These are phyloP conservation scores for Xanthorhoe spadicearia DNA, from an alignment of 2,888 invertebrate species.

Conservation along the genomic window DNA sequence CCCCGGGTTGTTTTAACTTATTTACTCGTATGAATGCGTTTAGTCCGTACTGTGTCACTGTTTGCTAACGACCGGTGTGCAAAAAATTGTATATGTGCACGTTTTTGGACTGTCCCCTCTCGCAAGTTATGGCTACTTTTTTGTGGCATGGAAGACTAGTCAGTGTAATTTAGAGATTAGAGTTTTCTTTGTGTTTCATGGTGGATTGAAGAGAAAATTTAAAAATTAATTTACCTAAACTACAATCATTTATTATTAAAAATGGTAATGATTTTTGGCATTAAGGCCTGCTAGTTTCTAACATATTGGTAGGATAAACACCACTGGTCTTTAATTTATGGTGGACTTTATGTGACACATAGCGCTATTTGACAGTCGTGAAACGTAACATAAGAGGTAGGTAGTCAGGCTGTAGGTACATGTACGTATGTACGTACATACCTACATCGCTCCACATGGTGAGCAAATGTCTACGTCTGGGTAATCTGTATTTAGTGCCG, in stretches of 20 bases:
- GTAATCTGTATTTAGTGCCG: conserved; percentile 59
- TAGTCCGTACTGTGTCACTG: conserved; percentile 32
- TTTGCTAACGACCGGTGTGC: conserved; percentile 18
- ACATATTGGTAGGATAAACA: too few relatives aligned
- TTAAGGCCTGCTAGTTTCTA: too few relatives aligned
- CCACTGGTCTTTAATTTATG: too few relatives aligned
- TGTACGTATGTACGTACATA: neutral
- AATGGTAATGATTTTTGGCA: too few relatives aligned
- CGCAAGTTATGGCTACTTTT: neutral
- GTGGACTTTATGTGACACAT: too few relatives aligned
- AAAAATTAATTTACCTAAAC: neutral
- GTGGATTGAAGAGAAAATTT: neutral
- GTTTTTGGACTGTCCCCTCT: neutral
- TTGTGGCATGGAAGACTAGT: neutral
- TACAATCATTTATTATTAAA: too few relatives aligned
- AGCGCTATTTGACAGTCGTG: too few relatives aligned
- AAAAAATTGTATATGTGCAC: conserved; percentile 14
- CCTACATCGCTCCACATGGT: neutral
- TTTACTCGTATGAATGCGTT: conserved; percentile 38
- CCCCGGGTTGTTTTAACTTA: conserved; percentile 42
- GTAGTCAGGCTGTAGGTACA: too few relatives aligned
- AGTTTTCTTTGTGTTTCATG: neutral
- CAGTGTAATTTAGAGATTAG: neutral
- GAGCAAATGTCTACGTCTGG: conserved; percentile 43
- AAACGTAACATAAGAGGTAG: too few relatives aligned